Percentiles rank a stretch among this genome's conserved stretches.
Conservation (phyloP, 2,113 vertebrate species). For the Mastomys coucha region DNA sequence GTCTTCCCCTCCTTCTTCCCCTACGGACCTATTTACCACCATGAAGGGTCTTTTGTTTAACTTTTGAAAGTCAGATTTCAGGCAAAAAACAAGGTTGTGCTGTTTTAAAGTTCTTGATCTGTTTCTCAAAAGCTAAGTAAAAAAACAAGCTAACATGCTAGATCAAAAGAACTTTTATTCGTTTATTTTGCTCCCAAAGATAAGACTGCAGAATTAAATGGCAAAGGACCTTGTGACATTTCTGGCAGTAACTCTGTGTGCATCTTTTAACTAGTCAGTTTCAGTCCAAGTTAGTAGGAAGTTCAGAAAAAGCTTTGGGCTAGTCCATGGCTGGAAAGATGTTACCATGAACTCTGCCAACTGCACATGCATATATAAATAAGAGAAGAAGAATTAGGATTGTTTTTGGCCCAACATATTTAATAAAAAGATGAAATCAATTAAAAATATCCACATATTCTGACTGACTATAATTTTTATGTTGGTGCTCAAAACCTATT, state of each 20-base stretch:
- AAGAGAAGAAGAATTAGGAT: constrained; percentile 29
- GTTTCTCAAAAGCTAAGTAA: constrained; percentile 58
- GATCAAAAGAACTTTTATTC: constrained; percentile 70
- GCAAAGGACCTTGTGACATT: constrained; percentile 78
- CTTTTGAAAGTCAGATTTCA: constrained; percentile 37
- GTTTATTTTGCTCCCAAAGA: constrained; percentile 80
- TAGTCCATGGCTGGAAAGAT: constrained; percentile 82
- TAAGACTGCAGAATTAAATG: constrained; percentile 81
- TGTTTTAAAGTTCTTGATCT: constrained; percentile 14
- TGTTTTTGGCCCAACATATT: constrained; percentile 77
- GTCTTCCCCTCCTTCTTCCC: neutral
- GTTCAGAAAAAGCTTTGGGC: constrained; percentile 85
- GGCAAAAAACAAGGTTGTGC: neutral
- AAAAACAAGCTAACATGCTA: constrained; percentile 65
- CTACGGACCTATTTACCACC: neutral
- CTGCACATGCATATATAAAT: constrained; percentile 82
- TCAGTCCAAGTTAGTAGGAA: constrained; percentile 88
- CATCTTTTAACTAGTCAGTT: constrained; percentile 83
- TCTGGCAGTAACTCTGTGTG: constrained; percentile 82
- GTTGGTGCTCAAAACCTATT: constrained; percentile 63
- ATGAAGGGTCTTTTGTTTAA: neutral
- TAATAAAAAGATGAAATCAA: constrained; percentile 77
- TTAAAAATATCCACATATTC: constrained; percentile 79
- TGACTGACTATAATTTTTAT: constrained; percentile 72
- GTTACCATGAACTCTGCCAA: constrained; percentile 83